Evolutionary conservation across 2,888 invertebrate genomes (phyloP).

Genomic region (Tiphia femorata): DNA sequence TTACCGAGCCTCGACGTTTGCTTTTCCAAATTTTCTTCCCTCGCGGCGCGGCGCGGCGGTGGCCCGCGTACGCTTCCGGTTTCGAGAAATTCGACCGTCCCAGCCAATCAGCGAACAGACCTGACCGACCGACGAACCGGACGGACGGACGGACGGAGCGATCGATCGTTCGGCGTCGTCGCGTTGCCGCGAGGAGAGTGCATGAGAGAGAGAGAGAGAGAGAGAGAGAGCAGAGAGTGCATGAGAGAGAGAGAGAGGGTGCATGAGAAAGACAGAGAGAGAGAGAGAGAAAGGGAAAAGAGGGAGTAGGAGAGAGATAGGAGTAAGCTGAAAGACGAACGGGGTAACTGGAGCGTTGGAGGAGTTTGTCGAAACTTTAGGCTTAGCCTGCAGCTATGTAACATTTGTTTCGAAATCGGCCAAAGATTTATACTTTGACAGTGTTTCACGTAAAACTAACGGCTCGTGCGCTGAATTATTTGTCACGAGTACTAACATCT

Average conservation of each 20-base stretch:
- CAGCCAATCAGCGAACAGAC: slow-evolving; percentile 19
- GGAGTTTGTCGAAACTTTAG: no score
- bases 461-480: no score
- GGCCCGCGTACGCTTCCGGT: neutral
- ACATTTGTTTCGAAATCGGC: no score
- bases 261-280: slow-evolving; percentile 18
- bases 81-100: slow-evolving; percentile 15
- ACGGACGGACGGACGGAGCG: slow-evolving; percentile 26
- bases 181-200: slow-evolving; percentile 29
- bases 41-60: neutral
- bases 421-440: no score
- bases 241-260: slow-evolving; percentile 4
- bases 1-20: slow-evolving; percentile 30
- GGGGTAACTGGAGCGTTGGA: no score
- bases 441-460: no score
- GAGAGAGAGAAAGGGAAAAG: slow-evolving; percentile 13
- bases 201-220: slow-evolving; percentile 6
- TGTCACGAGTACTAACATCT: no score
- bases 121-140: slow-evolving; percentile 27
- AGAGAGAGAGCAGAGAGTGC: slow-evolving; percentile 22
- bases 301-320: slow-evolving; percentile 3
- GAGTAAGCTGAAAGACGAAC: no score
- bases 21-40: slow-evolving; percentile 24
- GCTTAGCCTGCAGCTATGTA: no score
- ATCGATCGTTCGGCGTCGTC: slow-evolving; percentile 41